Conservation (phyloP, 2,888 invertebrate species). For the Oegoconia quadripuncta region DNA sequence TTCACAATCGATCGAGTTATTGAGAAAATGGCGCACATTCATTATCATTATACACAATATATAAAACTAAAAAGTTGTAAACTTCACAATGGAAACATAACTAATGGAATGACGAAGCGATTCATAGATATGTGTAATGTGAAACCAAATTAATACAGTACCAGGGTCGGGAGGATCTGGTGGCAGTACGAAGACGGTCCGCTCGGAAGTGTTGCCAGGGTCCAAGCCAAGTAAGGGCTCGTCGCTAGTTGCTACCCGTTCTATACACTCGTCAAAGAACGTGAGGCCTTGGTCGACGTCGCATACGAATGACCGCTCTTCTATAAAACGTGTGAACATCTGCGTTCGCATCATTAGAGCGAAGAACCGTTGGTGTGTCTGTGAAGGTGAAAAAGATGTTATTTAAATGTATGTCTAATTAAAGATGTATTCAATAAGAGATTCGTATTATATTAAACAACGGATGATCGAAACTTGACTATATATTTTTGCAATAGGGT, state of each 20-base stretch:
- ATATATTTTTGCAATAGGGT: too few species aligned
- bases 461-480: too few species aligned
- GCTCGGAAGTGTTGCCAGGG: conserved; percentile 87
- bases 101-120: too few species aligned
- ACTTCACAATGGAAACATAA: too few species aligned
- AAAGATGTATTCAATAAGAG: too few species aligned
- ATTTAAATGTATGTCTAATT: too few species aligned
- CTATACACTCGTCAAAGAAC: conserved; percentile 96
- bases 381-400: conserved; percentile 21
- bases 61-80: too few species aligned
- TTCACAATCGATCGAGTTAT: too few species aligned
- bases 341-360: conserved; percentile 94
- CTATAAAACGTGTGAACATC: conserved; percentile 98
- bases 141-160: conserved; percentile 23
- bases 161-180: conserved; percentile 85
- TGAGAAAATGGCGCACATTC: too few species aligned
- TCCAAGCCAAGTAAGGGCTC: conserved; percentile 90
- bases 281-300: conserved; percentile 96
- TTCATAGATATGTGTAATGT: too few species aligned
- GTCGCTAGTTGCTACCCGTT: conserved; percentile 77
- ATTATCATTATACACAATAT: too few species aligned
- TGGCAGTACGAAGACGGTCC: conserved; percentile 96
- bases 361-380: conserved; percentile 92
- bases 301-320: conserved; percentile 99
- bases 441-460: too few species aligned